Evolutionary conservation across 1,140 invertebrate species (phyloP).

Genomic region (Conus ventricosus): DNA sequence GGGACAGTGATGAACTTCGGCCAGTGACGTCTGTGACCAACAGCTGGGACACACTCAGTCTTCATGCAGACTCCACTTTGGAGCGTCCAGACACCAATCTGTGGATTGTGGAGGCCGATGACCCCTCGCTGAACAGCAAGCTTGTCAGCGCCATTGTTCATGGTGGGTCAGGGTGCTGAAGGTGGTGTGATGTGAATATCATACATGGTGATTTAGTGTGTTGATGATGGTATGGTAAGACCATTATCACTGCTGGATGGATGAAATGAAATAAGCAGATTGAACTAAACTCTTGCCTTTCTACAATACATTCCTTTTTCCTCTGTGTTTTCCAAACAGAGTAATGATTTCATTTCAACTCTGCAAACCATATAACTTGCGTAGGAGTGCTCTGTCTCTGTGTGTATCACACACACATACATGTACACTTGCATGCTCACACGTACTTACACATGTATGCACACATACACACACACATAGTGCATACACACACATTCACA

Average conservation of each 20-base stretch:
- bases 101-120: constrained; percentile 71
- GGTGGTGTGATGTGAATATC: neutral
- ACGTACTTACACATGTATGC: neutral
- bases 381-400: too few relatives aligned
- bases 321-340: too few relatives aligned
- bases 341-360: too few relatives aligned
- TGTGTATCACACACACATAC: too few relatives aligned
- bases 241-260: neutral
- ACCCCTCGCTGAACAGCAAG: constrained; percentile 64
- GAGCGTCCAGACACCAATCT: constrained; percentile 65
- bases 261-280: too few relatives aligned
- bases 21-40: constrained; percentile 66
- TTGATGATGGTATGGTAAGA: neutral
- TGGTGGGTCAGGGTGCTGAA: constrained; percentile 53
- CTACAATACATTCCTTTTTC: too few relatives aligned
- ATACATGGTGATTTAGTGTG: neutral
- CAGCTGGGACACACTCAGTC: constrained; percentile 60
- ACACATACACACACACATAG: neutral
- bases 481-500: neutral
- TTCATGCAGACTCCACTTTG: constrained; percentile 55
- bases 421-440: too few relatives aligned
- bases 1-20: constrained; percentile 63
- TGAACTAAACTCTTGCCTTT: too few relatives aligned
- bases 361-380: too few relatives aligned
- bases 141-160: constrained; percentile 70